Evolutionary conservation across 2,113 vertebrate species (phyloP), one percentile per base, ranked within the genome.

Genomic region (Toxotes jaculatrix): DNA sequence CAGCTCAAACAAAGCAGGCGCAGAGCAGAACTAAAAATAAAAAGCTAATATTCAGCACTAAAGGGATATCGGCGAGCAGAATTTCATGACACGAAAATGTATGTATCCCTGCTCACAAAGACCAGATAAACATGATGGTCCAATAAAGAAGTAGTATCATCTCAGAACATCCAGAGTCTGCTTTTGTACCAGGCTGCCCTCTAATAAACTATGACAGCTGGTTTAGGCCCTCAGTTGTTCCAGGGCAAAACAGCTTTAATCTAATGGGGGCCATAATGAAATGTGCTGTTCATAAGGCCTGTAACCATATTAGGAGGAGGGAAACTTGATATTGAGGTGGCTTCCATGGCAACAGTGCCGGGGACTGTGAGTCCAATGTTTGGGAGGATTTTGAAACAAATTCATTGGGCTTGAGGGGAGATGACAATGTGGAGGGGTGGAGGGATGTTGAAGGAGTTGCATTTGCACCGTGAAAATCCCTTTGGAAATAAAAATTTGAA

Each of bases 211-310:
- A 40, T 68, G 81, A 87, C 87, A 86, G 87, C 87, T 89, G 88
- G 80, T 85, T 79, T 47, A 89, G 83, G 63, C 69, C 87, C 61
- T 71, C 31, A 12, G 53, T 90, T 85, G 84, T 90, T 89, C 68
- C 85, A 82, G 85, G 85, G 77, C 73, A 87, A 88, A 89, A 77
- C 83, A 34, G 76, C 77, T 89, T 87, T 93, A 90, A 93, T 92
- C 85, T 87, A 80, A 85, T 89, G 65, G 40, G 66, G 56, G 38
- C 64, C 43, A 13, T 92, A 93, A 93, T 93, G 89, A 93, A 93
- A 93, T 93, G 93, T 91, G 82, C 89, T 89, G 77, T 93, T 93
- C 91, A 93, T 92, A 82, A 84, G 80, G 73, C 77, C 81, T 47
- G 73, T 89, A 91, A 91, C 89, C 80, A 73, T 82, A 88, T 90